Percentiles rank a stretch among this genome's conserved stretches.
These are phyloP conservation scores for Drosophila ezoana DNA, from an alignment of 2,888 invertebrate species.

Conservation along the genomic window DNA sequence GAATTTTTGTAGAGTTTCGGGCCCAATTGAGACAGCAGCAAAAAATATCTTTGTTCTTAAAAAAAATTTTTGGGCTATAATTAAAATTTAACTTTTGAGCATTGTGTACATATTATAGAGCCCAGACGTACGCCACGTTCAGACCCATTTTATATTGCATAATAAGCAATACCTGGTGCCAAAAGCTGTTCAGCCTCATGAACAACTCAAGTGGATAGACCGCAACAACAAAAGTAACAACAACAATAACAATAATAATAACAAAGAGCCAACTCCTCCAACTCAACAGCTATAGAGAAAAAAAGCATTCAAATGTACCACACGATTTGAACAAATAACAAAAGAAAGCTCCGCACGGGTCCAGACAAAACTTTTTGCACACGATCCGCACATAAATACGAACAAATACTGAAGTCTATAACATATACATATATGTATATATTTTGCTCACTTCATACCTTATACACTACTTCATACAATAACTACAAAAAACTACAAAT, in stretches of 20 bases:
- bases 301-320: conserved; percentile 51
- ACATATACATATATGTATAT: conserved; percentile 13
- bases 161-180: conserved; percentile 55
- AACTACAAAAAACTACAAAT: conserved; percentile 59
- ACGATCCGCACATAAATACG: conserved; percentile 31
- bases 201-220: conserved; percentile 54
- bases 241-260: conserved; percentile 42
- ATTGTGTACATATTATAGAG: conserved; percentile 5
- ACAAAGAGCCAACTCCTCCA: conserved; percentile 50
- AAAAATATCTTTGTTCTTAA: too few species aligned
- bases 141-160: conserved; percentile 58
- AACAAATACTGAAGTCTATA: conserved; percentile 27
- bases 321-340: conserved; percentile 68
- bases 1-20: too few species aligned
- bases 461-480: conserved; percentile 36
- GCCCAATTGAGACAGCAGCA: too few species aligned
- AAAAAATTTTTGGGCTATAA: background rate
- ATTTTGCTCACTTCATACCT: conserved; percentile 21
- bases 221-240: conserved; percentile 31
- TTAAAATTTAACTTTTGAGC: conserved; percentile 6
- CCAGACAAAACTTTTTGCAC: conserved; percentile 63
- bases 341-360: conserved; percentile 76
- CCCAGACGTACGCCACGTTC: conserved; percentile 9
- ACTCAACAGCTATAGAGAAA: conserved; percentile 48
- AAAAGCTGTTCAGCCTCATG: conserved; percentile 47